Evolutionary conservation across 2,113 vertebrate species (phyloP), one percentile per base, ranked within the genome.

Genomic region (Proteles cristata): DNA sequence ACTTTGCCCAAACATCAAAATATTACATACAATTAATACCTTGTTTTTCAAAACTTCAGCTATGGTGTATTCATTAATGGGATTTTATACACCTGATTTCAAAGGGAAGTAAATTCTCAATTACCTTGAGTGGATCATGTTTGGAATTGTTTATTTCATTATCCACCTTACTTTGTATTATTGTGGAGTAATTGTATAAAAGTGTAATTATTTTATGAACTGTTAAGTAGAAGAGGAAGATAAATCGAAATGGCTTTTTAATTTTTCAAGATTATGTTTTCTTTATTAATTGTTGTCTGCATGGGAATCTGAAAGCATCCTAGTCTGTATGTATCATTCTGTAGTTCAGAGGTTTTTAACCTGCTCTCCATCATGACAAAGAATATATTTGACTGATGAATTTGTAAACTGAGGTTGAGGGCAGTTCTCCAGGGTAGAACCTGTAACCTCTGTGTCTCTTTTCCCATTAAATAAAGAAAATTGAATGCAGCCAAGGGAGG

Each of bases 331-430:
- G 4, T 73, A 33, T 79, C 65, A 86, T 61, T 50, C 28, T 12
- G 11, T 48, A 71, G 35, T 61, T 28, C 11, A 79, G 85, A 66
- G 39, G 8, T 10, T 84, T 94, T 92, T 58, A 16, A 43, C n/a
- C 10, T 74, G 26, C 7, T 93, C 14, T 77, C 33, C 11, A 26
- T 73, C 11, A 82, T 45, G 73, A 66, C 50, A 53, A 1, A 43
- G 74, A 63, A 8, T 9, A 50, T 25, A 48, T 74, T 9, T 96
- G 68, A 93, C 35, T 69, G 53, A 74, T 76, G 48, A 76, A 87
- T 87, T 90, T 96, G 17, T 71, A 87, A 96, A 58, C 31, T 73
- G 43, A 71, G 77, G 4, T 43, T 83, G 80, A 97, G 61, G 66
- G 81, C 33, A 50, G 0, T 95, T 96, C 48, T 92, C 28, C 14